Evolutionary conservation across 2,797 vertebrate genomes (phyloP), one percentile per base, ranked within the genome.

Genomic region (Micrastur ruficollis): DNA sequence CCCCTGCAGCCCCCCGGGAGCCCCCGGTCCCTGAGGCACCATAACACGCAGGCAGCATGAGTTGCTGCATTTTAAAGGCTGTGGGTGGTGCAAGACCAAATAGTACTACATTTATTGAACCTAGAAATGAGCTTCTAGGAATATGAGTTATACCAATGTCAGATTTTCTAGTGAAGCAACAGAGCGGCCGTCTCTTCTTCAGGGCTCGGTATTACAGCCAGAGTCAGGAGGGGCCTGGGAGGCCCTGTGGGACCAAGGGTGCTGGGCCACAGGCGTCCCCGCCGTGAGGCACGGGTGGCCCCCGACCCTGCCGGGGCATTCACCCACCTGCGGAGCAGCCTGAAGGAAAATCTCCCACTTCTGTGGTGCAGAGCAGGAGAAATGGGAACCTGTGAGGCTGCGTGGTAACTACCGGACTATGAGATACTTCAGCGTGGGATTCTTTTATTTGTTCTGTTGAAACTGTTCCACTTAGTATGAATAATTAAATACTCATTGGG

Each of bases 201-300:
- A 15, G 12, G 18, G 14, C 6, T 65, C 26, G 40, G 13, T 36
- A 14, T 38, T 40, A 25, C 18, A 46, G 20, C 5, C 3, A 4
- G 23, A 4, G 25, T 58, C 40, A 70, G 49, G 32, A 65, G 2
- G 2, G 12, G 7, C 3, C 16, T 5, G 13, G 31, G 12, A 53
- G 10, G 3, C 13, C 2, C 0, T 3, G 26, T 12, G 50, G 16
- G 40, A 34, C 0, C 3, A 20, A 9, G 9, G 11, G 2, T 29
- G n/a, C 29, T 40, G 27, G 20, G 9, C 6, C 22, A 29, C n/a
- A 36, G 26, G 5, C 6, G 53, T 11, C 9, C 6, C 0, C 1
- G 38, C 19, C 36, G 12, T 0, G 0, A 36, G 47, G 7, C 19
- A 8, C 6, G 12, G 8, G 9, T 16, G 71, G 12, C 5, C 16